Percentiles rank a stretch among this genome's conserved stretches.
Evolutionary conservation across 2,113 vertebrate species (phyloP).

Genomic region (Planiliza haematocheilus): DNA sequence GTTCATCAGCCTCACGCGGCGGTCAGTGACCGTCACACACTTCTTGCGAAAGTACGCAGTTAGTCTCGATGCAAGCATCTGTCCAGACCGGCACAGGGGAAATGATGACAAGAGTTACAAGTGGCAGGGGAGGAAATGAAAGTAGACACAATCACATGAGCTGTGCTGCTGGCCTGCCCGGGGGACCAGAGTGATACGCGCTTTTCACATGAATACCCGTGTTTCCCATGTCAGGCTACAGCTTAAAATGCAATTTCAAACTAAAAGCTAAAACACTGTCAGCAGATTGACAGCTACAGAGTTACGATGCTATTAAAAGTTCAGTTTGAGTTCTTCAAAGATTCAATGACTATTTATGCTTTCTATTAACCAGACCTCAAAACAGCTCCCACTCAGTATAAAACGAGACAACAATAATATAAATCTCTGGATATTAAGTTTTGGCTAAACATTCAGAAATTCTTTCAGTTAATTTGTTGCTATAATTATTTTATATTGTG

Average conservation of each 20-base stretch:
- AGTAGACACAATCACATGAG: slow-evolving; percentile 74
- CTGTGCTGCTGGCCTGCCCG: slow-evolving; percentile 53
- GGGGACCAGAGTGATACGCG: slow-evolving; percentile 63
- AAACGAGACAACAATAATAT: slow-evolving; percentile 27
- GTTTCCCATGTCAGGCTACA: slow-evolving; percentile 49
- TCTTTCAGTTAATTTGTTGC: not conserved
- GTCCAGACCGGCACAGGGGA: slow-evolving; percentile 58
- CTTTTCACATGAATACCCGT: slow-evolving; percentile 58
- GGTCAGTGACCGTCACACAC: slow-evolving; percentile 85
- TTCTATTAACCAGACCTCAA: not conserved
- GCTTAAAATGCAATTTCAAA: slow-evolving; percentile 55
- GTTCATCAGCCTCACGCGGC: slow-evolving; percentile 86
- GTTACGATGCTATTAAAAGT: slow-evolving; percentile 48
- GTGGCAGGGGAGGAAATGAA: slow-evolving; percentile 76
- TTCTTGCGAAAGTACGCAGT: slow-evolving; percentile 86
- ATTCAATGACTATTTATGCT: not conserved
- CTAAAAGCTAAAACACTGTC: slow-evolving; percentile 50
- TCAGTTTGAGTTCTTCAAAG: slow-evolving; percentile 18
- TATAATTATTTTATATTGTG: not conserved
- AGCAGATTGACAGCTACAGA: slow-evolving; percentile 46
- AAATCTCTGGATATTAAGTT: not conserved
- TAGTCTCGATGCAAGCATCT: slow-evolving; percentile 86
- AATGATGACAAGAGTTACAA: slow-evolving; percentile 68
- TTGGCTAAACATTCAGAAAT: slow-evolving; percentile 10
- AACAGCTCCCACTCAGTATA: not conserved